Conservation (phyloP, 2,113 vertebrate genomes). For the Ploceus nigricollis region DNA sequence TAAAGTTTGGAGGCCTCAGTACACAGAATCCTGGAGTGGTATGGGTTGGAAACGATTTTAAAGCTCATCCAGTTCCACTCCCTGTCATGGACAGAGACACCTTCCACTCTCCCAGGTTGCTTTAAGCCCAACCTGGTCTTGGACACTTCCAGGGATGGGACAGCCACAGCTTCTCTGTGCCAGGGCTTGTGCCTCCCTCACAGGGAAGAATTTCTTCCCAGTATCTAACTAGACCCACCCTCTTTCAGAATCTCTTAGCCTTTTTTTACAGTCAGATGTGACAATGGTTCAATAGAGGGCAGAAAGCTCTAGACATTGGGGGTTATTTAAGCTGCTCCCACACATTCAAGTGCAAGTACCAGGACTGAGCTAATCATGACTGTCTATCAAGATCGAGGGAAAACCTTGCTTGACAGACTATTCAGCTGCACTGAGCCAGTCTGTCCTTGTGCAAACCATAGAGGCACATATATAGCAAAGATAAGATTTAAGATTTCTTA, state of each 20-base stretch:
- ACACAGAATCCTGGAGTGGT: background rate
- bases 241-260: background rate
- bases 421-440: background rate
- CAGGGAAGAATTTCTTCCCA: background rate
- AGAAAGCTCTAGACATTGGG: background rate
- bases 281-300: background rate
- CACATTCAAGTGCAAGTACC: background rate
- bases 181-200: accelerated
- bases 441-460: background rate
- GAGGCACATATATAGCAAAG: background rate
- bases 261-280: background rate
- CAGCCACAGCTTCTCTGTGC: background rate
- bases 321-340: background rate
- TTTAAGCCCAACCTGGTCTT: background rate
- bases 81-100: background rate
- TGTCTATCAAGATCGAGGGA: background rate
- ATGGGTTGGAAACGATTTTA: background rate
- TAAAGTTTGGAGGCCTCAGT: background rate
- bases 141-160: background rate
- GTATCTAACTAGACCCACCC: background rate
- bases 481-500: background rate
- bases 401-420: background rate
- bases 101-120: background rate
- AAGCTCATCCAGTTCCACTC: background rate
- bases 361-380: background rate